Conservation (phyloP, 2,113 vertebrate species). For the Todiramphus saurophagus region DNA sequence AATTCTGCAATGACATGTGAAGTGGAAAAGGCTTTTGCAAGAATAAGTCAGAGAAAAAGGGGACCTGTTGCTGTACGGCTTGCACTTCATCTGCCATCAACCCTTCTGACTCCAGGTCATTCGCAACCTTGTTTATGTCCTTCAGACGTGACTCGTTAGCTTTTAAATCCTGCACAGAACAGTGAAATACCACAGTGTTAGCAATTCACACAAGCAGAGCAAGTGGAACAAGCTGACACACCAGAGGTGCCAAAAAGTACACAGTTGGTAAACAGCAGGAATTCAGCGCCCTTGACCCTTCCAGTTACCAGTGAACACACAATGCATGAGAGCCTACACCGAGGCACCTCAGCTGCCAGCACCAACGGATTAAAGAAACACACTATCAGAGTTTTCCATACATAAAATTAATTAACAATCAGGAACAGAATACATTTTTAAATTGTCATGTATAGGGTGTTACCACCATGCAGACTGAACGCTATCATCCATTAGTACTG, state of each 20-base stretch:
- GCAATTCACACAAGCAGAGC: not conserved
- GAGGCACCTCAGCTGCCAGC: not conserved
- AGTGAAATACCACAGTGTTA: not conserved
- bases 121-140: constrained; percentile 97
- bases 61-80: constrained; percentile 89
- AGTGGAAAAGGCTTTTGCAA: not conserved
- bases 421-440: not conserved
- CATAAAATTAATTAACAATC: not conserved
- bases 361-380: not conserved
- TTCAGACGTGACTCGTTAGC: constrained; percentile 96
- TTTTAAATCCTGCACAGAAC: constrained; percentile 86
- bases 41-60: not conserved
- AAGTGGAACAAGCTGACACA: fast-evolving
- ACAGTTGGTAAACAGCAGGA: not conserved
- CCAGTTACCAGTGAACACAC: not conserved
- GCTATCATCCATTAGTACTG: no score
- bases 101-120: constrained; percentile 95
- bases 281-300: not conserved
- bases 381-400: not conserved
- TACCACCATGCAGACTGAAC: not conserved
- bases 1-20: not conserved
- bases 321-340: fast-evolving
- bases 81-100: constrained; percentile 95
- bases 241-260: not conserved
- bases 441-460: not conserved